Conservation (phyloP, 1,140 invertebrate genomes). For the Zaprionus kolodkinae region DNA sequence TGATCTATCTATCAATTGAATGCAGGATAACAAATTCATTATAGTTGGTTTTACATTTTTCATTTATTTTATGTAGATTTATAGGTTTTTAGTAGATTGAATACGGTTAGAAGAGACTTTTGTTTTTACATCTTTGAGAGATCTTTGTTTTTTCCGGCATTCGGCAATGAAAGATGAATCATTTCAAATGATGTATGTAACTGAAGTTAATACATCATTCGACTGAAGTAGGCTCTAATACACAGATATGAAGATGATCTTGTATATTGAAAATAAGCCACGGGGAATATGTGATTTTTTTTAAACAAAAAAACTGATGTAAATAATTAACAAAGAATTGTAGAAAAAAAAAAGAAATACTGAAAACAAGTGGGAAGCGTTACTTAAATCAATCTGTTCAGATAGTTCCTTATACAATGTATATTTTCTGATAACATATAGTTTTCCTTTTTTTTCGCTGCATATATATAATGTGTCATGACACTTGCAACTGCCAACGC, state of each 20-base stretch:
- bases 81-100: constrained; percentile 17
- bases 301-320: constrained; percentile 47
- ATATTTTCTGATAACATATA: background rate
- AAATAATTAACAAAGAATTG: constrained; percentile 37
- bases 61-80: constrained; percentile 19
- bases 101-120: constrained; percentile 33
- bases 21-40: constrained; percentile 3
- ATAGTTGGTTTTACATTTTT: constrained; percentile 1
- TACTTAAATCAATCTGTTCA: constrained; percentile 11
- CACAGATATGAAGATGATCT: constrained; percentile 17
- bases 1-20: background rate
- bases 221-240: constrained; percentile 62
- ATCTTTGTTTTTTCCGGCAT: constrained; percentile 12
- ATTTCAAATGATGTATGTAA: constrained; percentile 17
- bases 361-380: constrained; percentile 14
- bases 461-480: constrained; percentile 9
- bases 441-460: background rate
- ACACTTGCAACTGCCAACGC: constrained; percentile 42
- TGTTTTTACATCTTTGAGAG: background rate
- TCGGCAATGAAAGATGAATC: background rate
- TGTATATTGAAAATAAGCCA: background rate
- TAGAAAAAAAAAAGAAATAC: background rate
- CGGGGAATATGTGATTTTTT: constrained; percentile 43
- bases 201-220: constrained; percentile 28
- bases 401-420: constrained; percentile 34